Conservation (phyloP, 2,113 vertebrate species). For the Cinclus mexicanus region DNA sequence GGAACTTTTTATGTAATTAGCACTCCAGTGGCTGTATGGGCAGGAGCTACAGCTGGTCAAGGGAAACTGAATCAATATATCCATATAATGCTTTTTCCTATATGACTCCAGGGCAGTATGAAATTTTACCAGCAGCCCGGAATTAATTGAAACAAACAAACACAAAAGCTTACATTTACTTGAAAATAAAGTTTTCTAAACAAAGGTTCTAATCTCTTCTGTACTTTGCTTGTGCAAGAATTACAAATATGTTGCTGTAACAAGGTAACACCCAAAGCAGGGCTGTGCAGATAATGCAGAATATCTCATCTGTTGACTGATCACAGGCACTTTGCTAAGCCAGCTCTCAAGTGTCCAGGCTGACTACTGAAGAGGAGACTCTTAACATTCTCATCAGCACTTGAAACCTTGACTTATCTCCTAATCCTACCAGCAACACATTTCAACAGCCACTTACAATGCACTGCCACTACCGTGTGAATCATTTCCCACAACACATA, state of each 20-base stretch:
- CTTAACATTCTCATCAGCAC: constrained; percentile 62
- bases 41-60: neutral
- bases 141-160: neutral
- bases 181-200: neutral
- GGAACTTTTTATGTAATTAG: neutral
- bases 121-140: neutral
- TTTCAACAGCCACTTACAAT: constrained; percentile 70
- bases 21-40: neutral
- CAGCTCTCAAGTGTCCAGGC: neutral
- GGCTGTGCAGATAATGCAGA: neutral
- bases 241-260: neutral
- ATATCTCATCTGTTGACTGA: neutral
- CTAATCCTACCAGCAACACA: constrained; percentile 54
- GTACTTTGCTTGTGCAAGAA: neutral
- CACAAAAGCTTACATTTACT: neutral
- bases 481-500: constrained; percentile 40
- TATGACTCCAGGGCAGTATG: neutral
- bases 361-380: constrained; percentile 28
- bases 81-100: neutral
- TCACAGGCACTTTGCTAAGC: neutral
- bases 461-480: neutral
- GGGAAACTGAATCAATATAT: neutral
- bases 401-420: constrained; percentile 56
- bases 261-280: neutral
- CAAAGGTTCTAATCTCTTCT: neutral